Evolutionary conservation across 2,888 invertebrate species (phyloP).

Genomic region (Osedax fenrisi): DNA sequence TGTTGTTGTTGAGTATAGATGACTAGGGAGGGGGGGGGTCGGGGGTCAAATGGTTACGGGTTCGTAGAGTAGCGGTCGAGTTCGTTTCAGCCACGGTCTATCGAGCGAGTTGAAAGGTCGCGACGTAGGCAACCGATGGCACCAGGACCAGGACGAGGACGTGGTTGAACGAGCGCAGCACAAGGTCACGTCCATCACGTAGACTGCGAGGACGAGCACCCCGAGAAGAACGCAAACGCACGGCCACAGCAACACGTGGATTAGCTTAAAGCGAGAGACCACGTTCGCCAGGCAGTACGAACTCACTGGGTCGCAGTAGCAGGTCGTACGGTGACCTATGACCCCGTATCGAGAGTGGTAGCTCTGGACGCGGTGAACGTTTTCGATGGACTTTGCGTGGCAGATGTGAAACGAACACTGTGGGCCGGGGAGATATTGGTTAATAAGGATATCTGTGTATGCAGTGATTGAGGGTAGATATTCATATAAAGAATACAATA

Average conservation of each 20-base stretch:
- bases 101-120: slow-evolving; percentile 33
- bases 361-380: not conserved
- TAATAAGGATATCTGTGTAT: too few species aligned
- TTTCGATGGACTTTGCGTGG: not conserved
- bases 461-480: too few species aligned
- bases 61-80: not conserved
- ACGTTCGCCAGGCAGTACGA: slow-evolving; percentile 34
- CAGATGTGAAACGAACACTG: not conserved
- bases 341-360: not conserved
- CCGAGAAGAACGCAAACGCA: slow-evolving; percentile 33
- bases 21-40: not conserved
- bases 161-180: not conserved
- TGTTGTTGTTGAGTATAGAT: not conserved
- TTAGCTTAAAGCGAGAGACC: slow-evolving; percentile 30
- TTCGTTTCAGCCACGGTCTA: slow-evolving; percentile 32
- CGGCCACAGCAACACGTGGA: slow-evolving; percentile 37
- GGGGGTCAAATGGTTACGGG: not conserved
- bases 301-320: not conserved
- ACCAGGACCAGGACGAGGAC: slow-evolving; percentile 1
- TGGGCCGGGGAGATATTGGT: not conserved
- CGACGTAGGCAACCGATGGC: not conserved
- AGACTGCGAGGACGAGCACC: slow-evolving; percentile 32
- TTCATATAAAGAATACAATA: too few species aligned
- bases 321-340: not conserved
- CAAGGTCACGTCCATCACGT: slow-evolving; percentile 22